Percentiles rank a stretch among this genome's conserved stretches.
Evolutionary conservation across 2,113 vertebrate genomes (phyloP).

Genomic region (Isurus oxyrinchus): DNA sequence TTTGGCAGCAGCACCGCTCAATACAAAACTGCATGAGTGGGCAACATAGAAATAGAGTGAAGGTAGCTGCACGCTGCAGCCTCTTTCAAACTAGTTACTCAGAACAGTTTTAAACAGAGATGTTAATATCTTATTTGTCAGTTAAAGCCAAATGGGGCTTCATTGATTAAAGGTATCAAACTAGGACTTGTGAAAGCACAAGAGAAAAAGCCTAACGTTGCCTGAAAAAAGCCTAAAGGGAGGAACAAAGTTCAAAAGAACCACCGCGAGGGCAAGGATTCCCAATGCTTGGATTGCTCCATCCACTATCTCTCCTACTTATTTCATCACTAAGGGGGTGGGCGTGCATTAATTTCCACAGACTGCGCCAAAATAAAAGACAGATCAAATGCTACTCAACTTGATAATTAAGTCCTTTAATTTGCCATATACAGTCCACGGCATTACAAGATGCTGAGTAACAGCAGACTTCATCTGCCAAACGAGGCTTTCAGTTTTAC

Average conservation of each 20-base stretch:
- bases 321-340: conserved; percentile 43
- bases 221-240: no score
- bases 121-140: conserved; percentile 9
- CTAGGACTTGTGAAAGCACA: conserved; percentile 29
- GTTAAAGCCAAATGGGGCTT: conserved; percentile 40
- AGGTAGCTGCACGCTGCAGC: background rate
- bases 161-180: conserved; percentile 31
- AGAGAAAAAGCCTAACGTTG: conserved; percentile 31
- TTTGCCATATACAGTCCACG: background rate
- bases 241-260: conserved; percentile 62
- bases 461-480: background rate
- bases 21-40: background rate
- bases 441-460: background rate
- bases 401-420: conserved; percentile 4
- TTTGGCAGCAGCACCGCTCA: background rate
- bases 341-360: conserved; percentile 51
- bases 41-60: background rate
- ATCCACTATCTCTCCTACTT: conserved; percentile 50
- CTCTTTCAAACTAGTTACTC: background rate
- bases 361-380: conserved; percentile 60
- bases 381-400: conserved; percentile 38
- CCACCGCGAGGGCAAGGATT: conserved; percentile 47
- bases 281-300: conserved; percentile 53
- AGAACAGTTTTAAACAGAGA: conserved; percentile 44
- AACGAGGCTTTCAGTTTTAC: background rate